Evolutionary conservation across 2,113 vertebrate genomes (phyloP).

Genomic region (Pampusana beccarii): DNA sequence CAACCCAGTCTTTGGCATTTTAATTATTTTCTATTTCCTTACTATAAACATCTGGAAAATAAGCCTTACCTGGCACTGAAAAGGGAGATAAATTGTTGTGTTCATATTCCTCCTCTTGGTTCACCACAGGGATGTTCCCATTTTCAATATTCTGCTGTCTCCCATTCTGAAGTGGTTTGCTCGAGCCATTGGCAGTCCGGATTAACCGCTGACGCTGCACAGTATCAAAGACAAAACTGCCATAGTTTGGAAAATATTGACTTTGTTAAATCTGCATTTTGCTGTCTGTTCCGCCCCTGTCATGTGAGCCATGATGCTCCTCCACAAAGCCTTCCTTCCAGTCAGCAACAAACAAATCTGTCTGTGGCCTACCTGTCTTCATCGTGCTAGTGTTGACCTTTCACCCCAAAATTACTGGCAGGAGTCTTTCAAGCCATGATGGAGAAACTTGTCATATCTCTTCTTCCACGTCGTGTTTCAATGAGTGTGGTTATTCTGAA

Average conservation of each 20-base stretch:
- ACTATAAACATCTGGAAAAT: not conserved
- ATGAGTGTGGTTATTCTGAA: not conserved
- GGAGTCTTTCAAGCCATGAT: not conserved
- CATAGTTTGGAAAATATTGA: not conserved
- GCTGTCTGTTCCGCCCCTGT: not conserved
- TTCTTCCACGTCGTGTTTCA: not conserved
- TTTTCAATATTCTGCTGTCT: conserved; percentile 91
- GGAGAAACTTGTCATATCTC: not conserved
- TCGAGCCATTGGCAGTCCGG: conserved; percentile 85
- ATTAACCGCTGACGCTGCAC: conserved; percentile 91
- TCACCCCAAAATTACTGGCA: not conserved
- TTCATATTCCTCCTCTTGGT: conserved; percentile 78
- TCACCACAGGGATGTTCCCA: conserved; percentile 88
- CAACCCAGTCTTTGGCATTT: not conserved
- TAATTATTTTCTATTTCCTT: not conserved
- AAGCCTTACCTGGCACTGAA: conserved; percentile 80
- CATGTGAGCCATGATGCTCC: not conserved
- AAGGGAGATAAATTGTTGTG: conserved; percentile 86
- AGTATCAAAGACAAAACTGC: conserved; percentile 3
- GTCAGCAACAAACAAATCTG: not conserved
- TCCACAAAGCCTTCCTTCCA: not conserved
- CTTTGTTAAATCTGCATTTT: not conserved
- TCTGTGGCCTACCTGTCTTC: not conserved
- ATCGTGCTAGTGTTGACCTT: not conserved
- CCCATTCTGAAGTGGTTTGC: conserved; percentile 82